phyloP scores from a whole-genome alignment of 2,888 invertebrate genomes.

The Tenthredo scrophulariae region DNA sequence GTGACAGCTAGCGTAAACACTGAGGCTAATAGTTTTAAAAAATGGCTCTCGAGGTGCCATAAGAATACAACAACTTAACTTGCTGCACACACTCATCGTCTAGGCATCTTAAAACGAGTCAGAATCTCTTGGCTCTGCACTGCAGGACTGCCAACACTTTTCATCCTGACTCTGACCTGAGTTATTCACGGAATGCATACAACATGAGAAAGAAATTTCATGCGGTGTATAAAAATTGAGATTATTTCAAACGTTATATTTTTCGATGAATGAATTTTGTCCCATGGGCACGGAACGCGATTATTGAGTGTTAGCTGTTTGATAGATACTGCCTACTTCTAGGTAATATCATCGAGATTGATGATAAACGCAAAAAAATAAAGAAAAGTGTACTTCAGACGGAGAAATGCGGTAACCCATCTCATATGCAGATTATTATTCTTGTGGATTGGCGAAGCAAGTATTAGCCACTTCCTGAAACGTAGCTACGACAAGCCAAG shows the following conservation, averaged over 20 bases:
- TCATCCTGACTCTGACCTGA: not conserved
- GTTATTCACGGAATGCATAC: constrained; percentile 30
- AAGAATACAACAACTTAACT: constrained; percentile 25
- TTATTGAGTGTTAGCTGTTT: not conserved
- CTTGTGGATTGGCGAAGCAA: no score
- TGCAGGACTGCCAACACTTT: not conserved
- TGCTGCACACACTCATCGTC: constrained; percentile 41
- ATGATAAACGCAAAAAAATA: not conserved
- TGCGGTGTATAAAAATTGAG: not conserved
- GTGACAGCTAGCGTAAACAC: constrained; percentile 36
- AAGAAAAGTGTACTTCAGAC: not conserved
- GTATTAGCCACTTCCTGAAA: constrained; percentile 25
- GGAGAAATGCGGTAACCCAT: not conserved
- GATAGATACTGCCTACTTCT: not conserved
- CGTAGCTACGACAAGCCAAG: not conserved
- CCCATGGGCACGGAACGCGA: not conserved
- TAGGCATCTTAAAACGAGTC: constrained; percentile 33
- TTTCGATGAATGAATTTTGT: not conserved
- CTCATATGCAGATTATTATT: not conserved
- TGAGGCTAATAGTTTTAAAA: constrained; percentile 14
- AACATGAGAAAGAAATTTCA: constrained; percentile 36
- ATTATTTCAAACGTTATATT: not conserved
- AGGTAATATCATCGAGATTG: not conserved
- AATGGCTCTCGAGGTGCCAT: constrained; percentile 7
- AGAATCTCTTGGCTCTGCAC: constrained; percentile 8